Evolutionary conservation across 35 echinoderm and acorn worm genomes (phyloP), one percentile per base, ranked within the genome.

Genomic region (Acanthaster planci): DNA sequence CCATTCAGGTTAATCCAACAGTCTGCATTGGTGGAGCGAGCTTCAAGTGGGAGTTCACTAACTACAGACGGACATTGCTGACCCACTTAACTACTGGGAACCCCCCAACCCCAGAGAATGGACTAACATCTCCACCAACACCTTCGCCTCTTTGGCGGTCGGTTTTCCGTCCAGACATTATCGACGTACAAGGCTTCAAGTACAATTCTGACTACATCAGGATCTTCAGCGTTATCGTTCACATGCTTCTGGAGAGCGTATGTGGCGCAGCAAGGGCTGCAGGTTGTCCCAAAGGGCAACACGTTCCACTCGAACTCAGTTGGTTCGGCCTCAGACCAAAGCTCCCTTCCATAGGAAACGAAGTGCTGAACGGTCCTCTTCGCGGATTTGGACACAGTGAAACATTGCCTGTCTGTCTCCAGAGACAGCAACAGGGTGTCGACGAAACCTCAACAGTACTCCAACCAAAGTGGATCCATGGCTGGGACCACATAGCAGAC

Each of bases 331-430:
- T 54, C 19, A 19, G 52, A 19, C 52, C 19, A 8, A 8, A 54
- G 52, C 19, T 54, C 52, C 52, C 52, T n/a, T 54, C 52, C 52
- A 54, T 8, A 54, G 52, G 19, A 54, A 54, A 54, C 52, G 52
- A 54, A 54, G 52, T 19, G 19, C 19, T 8, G 8, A 9, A 19
- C 52, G 52, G 19, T 54, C 52, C 8, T 19, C 19, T 19, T 8
- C 8, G 8, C 8, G 19, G 52, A 54, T 19, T 19, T 54, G 52
- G 8, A 54, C 52, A 54, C 52, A 54, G 52, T 54, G 78, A 38
- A 80, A 80, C 78, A 80, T 80, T 6, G 78, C 78, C 78, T 80
- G 34, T 38, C 34, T 80, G 39, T 80, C 78, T 21, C 78, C 78
- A 44, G 31, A 84, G 8, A 84, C 22, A 1, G 55, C 82, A 27